Evolutionary conservation across 2,797 vertebrate species (phyloP).

Genomic region (Sitta carolinensis): DNA sequence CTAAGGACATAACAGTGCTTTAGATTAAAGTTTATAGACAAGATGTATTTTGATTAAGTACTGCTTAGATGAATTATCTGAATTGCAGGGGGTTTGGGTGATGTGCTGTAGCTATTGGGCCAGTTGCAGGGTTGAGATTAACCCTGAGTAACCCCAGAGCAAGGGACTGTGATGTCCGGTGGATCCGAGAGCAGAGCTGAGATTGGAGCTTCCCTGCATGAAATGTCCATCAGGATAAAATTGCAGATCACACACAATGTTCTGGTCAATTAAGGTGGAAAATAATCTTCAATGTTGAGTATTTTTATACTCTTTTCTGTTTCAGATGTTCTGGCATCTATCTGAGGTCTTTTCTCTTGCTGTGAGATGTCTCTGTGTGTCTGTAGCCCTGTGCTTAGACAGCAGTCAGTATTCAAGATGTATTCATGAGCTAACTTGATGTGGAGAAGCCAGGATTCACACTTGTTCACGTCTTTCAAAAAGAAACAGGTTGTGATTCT

Average conservation of each 20-base stretch:
- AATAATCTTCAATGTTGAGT: background rate
- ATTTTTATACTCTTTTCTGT: background rate
- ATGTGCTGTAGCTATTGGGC: background rate
- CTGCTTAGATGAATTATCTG: background rate
- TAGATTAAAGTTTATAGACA: background rate
- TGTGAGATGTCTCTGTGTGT: background rate
- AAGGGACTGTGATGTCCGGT: rapidly evolving
- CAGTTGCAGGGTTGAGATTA: background rate
- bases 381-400: background rate
- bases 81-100: background rate
- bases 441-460: background rate
- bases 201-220: background rate
- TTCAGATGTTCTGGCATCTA: background rate
- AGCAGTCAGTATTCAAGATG: background rate
- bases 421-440: background rate
- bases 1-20: background rate
- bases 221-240: background rate
- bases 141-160: background rate
- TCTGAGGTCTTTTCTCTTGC: background rate
- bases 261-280: constrained; percentile 1
- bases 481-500: background rate
- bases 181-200: background rate
- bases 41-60: background rate
- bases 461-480: background rate
- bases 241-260: background rate